phyloP scores from a whole-genome alignment of 2,888 invertebrate genomes.

The Drosophila subquinaria region DNA sequence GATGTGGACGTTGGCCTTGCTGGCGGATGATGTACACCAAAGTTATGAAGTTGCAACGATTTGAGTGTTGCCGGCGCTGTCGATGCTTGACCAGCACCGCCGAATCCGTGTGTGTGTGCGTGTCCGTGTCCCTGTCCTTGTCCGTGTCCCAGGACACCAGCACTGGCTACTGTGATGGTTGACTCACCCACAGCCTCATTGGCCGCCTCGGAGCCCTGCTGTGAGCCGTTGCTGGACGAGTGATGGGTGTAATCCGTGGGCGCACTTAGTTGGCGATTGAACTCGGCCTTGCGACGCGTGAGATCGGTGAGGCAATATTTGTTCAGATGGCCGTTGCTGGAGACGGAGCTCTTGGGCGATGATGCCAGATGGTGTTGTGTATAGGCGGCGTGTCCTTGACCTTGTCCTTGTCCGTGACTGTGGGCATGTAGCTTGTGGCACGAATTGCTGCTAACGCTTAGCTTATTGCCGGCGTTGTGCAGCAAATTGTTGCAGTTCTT shows the following conservation, averaged over 20 bases:
- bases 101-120: slow-evolving; percentile 23
- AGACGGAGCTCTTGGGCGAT: slow-evolving; percentile 83
- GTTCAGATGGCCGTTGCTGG: slow-evolving; percentile 84
- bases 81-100: slow-evolving; percentile 49
- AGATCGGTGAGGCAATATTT: slow-evolving; percentile 84
- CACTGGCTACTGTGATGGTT: slow-evolving; percentile 83
- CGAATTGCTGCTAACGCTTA: slow-evolving; percentile 80
- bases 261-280: slow-evolving; percentile 85
- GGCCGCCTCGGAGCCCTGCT: slow-evolving; percentile 78
- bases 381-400: slow-evolving; percentile 42
- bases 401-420: slow-evolving; percentile 55
- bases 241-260: slow-evolving; percentile 84
- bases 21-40: slow-evolving; percentile 78
- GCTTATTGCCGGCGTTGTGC: slow-evolving; percentile 77
- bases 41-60: slow-evolving; percentile 73
- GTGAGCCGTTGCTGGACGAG: slow-evolving; percentile 80
- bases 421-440: slow-evolving; percentile 77
- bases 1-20: slow-evolving; percentile 84
- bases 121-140: slow-evolving; percentile 26
- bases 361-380: slow-evolving; percentile 64
- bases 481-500: slow-evolving; percentile 84
- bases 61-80: slow-evolving; percentile 75
- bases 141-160: slow-evolving; percentile 61
- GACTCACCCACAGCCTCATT: slow-evolving; percentile 81
- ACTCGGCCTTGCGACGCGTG: slow-evolving; percentile 84